Evolutionary conservation across 2,888 invertebrate species (phyloP), one percentile per base, ranked within the genome.

Genomic region (Scelioninae gen. 2): DNA sequence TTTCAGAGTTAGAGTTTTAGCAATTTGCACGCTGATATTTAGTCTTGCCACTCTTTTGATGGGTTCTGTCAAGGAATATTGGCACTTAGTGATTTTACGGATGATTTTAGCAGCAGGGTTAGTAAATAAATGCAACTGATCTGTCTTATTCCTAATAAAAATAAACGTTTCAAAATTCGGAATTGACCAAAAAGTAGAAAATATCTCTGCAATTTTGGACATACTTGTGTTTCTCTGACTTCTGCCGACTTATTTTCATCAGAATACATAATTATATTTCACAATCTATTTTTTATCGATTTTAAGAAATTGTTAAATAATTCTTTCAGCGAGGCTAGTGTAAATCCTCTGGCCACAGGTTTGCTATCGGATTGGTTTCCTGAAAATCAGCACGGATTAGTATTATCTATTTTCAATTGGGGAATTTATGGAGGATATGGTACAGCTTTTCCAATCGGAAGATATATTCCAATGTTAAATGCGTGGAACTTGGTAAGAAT

Each of bases 361-460:
- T 91, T 95, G 46, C 88, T 95, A 69, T 93, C 94, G 0, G 94
- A 95, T 82, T 90, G 94, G 80, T 94, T 94, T 83, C 91, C 92
- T 0, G 94, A 94, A 83, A 89, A 91, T 73, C 93, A 95, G 81
- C 90, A 96, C 64, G 96, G 95, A 0, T 86, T 96, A 39, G 96
- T 96, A 10, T 92, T 96, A 89, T 95, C 96, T 0, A 91, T 97
- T 74, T 96, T 96, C 88, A 96, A 96, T 86, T 96, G 96, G 96
- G 96, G 97, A 9, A 96, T 96, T 78, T 97, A 96, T 82, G 95
- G 96, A 28, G 96, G 96, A 1, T 96, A 96, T 80, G 96, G 96
- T 45, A 92, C 96, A 76, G 95, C 96, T 0, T 96, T 96, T 84
- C 96, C 96, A 0, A 92, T 96, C 3, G 96, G 96, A 0, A 90